These are phyloP conservation scores for Chymomyza caudatula DNA, from an alignment of 2,888 invertebrate species.

Conservation along the genomic window DNA sequence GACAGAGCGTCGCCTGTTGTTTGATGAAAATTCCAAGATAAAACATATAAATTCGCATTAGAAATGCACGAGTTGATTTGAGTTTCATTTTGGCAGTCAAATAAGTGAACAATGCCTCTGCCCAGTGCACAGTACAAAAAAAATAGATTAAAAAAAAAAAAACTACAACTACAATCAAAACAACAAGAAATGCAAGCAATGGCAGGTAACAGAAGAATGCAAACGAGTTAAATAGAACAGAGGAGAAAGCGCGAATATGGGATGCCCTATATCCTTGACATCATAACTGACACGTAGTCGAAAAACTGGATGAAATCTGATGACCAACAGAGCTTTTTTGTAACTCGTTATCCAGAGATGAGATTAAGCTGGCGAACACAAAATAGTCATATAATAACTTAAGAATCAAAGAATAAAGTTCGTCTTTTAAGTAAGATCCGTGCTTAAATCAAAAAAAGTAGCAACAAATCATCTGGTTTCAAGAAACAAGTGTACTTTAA, in stretches of 20 bases:
- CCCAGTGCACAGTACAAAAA: constrained; percentile 40
- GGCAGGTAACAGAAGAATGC: neutral
- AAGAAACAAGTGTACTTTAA: too few relatives aligned
- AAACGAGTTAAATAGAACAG: neutral
- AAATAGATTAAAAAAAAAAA: constrained; percentile 13
- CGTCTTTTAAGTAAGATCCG: too few relatives aligned
- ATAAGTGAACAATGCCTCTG: constrained; percentile 55
- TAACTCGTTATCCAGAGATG: too few relatives aligned
- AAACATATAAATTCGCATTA: constrained; percentile 75
- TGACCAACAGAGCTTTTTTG: too few relatives aligned
- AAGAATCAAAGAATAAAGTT: too few relatives aligned
- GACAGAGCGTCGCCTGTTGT: constrained; percentile 4
- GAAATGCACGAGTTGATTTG: constrained; percentile 76
- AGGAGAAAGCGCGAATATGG: neutral
- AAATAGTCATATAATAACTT: too few relatives aligned
- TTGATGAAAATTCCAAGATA: constrained; percentile 55
- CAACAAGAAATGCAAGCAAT: neutral
- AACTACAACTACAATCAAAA: constrained; percentile 20
- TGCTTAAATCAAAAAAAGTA: too few relatives aligned
- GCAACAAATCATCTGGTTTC: too few relatives aligned
- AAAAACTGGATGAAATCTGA: too few relatives aligned
- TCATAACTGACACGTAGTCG: too few relatives aligned
- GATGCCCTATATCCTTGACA: too few relatives aligned
- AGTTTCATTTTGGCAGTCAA: constrained; percentile 68
- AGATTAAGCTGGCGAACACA: too few relatives aligned